Evolutionary conservation across 1,140 invertebrate species (phyloP), one percentile per base, ranked within the genome.

Genomic region (Pogonognathellus flavescens): DNA sequence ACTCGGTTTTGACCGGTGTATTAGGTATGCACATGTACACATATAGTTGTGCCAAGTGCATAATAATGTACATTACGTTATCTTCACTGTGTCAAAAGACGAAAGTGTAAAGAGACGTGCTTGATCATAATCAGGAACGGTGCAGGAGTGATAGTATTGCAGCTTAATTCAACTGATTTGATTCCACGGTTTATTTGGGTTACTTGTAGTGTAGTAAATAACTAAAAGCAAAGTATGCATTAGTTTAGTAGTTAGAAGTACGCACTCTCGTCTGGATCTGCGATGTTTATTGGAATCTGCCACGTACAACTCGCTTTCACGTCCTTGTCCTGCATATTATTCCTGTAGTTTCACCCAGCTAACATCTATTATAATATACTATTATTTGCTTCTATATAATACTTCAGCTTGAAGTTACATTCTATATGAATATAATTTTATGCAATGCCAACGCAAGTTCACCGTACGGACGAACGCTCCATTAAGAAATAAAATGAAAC

Each of bases 101-200:
- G 20, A 72, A 49, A 49, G 31, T 14, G 25, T 72, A 22, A 70
- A 25, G 41, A 25, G 16, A 76, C 70, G 70, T 76, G 70, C 70
- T 76, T 76, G 1, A 49, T 76, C 70, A 76, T 76, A 76, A 76
- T 50, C 13, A 50, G 16, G 16, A 76, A 41, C 1, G n/a, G 1
- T n/a, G 41, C 13, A 72, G 14, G 9, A 25, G 4, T 72, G 5
- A 4, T 14, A 6, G 31, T 2, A 49, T 13, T 31, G 66, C 25
- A 72, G 9, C 16, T 62, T 76, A 76, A 49, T 50, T 49, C 70
- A 76, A 76, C 14, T 18, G 70, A 18, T 50, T 76, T 76, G n/a
- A 76, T 76, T 50, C 41, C 2, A 16, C 14, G 62, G 22, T 66
- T 66, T 11, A 20, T 22, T 25, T 66, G 62, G 25, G 20, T 66